Percentiles rank a stretch among this genome's conserved stretches.
These are phyloP conservation scores for Stylophora pistillata DNA, from an alignment of 64 coral and sea anemone species.

Conservation along the genomic window DNA sequence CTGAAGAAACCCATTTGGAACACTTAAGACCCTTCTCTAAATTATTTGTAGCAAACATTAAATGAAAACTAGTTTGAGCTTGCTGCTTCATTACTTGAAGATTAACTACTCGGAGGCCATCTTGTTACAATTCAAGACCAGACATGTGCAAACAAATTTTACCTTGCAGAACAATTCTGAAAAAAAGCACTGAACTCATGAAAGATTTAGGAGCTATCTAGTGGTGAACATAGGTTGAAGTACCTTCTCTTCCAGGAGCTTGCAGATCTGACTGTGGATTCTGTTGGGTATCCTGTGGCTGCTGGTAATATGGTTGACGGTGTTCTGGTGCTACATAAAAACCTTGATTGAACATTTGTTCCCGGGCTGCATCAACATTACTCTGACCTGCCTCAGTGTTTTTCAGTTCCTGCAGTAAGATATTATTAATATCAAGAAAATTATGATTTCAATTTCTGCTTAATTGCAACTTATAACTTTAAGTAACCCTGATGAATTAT, in stretches of 20 bases:
- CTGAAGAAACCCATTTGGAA: constrained; percentile 5
- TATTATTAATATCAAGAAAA: neutral
- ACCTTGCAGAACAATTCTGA: no score
- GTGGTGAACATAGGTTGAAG: neutral
- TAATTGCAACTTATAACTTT: no score
- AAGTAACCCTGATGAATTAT: no score
- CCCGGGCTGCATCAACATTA: constrained; percentile 22
- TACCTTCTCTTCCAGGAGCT: neutral
- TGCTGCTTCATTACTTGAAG: no score
- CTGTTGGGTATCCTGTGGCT: neutral
- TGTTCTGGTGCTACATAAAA: neutral
- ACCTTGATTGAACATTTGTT: constrained; percentile 22
- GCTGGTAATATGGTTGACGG: neutral
- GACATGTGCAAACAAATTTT: no score
- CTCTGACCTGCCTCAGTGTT: constrained; percentile 17
- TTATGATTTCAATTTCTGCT: neutral
- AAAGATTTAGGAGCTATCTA: no score
- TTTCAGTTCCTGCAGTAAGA: constrained; percentile 15
- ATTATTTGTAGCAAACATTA: no score
- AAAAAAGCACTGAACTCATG: no score
- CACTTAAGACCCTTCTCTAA: no score
- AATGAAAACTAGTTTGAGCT: no score
- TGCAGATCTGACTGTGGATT: neutral
- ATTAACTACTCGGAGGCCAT: no score
- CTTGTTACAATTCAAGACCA: no score